Evolutionary conservation across 2,888 invertebrate species (phyloP).

Genomic region (Mesoligia furuncula): DNA sequence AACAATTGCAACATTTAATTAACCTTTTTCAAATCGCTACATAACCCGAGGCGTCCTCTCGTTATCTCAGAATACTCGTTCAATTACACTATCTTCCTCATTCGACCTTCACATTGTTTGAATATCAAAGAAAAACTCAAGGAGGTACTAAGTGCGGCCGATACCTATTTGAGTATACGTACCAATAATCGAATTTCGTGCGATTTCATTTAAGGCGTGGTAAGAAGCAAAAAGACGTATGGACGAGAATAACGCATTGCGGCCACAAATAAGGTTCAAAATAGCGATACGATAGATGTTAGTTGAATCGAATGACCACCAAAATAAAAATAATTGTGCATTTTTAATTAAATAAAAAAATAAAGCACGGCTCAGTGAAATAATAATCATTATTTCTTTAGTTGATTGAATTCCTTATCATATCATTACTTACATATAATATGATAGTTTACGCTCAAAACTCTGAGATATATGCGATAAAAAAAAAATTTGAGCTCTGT

Average conservation of each 20-base stretch:
- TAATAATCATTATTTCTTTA: too few species aligned
- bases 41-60: slow-evolving; percentile 12
- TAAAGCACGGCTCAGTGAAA: too few species aligned
- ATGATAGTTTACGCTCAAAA: too few species aligned
- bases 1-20: slow-evolving; percentile 26
- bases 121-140: slow-evolving; percentile 33
- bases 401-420: too few species aligned
- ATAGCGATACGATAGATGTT: too few species aligned
- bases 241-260: neutral
- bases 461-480: too few species aligned
- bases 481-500: too few species aligned
- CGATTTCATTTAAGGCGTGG: neutral
- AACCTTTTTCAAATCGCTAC: slow-evolving; percentile 27
- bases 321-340: neutral
- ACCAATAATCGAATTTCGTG: neutral
- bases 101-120: slow-evolving; percentile 46
- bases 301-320: too few species aligned
- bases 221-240: too few species aligned
- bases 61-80: slow-evolving; percentile 35
- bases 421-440: too few species aligned
- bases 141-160: slow-evolving; percentile 8
- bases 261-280: too few species aligned
- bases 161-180: slow-evolving; percentile 11
- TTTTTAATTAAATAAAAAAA: too few species aligned
- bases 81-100: slow-evolving; percentile 32